Conservation (phyloP, 2,797 vertebrate species). For the Odontamblyopus rebecca region DNA sequence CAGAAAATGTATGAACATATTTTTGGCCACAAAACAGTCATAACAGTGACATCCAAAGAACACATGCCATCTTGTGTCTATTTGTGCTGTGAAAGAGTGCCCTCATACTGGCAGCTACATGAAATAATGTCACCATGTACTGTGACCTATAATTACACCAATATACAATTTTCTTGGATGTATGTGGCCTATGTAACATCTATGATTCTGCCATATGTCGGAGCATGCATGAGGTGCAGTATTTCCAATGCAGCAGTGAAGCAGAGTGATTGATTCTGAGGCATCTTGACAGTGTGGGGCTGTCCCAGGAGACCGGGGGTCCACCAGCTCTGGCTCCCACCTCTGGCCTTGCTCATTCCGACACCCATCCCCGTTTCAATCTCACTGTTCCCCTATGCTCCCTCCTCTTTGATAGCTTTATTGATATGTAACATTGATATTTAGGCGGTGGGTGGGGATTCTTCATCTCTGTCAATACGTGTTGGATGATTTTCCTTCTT, state of each 20-base stretch:
- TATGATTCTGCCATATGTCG: conserved; percentile 27
- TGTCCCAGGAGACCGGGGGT: conserved; percentile 68
- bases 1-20: neutral
- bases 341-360: conserved; percentile 45
- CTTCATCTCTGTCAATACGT: conserved; percentile 74
- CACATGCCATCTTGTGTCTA: neutral
- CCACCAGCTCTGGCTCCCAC: conserved; percentile 51
- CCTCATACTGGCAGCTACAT: neutral
- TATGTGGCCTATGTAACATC: conserved; percentile 14
- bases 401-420: conserved; percentile 62
- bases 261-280: conserved; percentile 74
- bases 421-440: conserved; percentile 77
- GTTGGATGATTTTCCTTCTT: conserved; percentile 68
- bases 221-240: conserved; percentile 13
- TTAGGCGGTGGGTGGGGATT: conserved; percentile 64
- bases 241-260: conserved; percentile 51
- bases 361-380: conserved; percentile 49
- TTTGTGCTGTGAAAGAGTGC: neutral
- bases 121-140: neutral
- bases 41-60: neutral
- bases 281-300: conserved; percentile 65
- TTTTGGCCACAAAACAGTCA: neutral
- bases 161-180: neutral
- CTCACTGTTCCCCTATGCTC: conserved; percentile 41
- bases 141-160: conserved; percentile 2